A percentile compares a stretch with the other conserved stretches of the same genome.
These are phyloP conservation scores for Beris chalybata DNA, from an alignment of 2,888 invertebrate genomes.

Conservation along the genomic window DNA sequence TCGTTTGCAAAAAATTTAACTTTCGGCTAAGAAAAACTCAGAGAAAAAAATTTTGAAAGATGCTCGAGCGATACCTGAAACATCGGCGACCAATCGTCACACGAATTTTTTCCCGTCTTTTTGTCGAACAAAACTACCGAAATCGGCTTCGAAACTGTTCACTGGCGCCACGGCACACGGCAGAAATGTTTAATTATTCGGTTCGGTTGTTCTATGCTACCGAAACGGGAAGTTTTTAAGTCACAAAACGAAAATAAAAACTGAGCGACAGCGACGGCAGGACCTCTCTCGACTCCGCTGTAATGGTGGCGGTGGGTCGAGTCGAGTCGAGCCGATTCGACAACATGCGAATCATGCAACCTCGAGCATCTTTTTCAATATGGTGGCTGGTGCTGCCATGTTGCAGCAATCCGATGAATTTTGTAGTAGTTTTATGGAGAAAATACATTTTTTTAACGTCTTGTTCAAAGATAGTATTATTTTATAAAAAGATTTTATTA, in stretches of 20 bases:
- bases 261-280: constrained; percentile 19
- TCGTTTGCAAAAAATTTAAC: too few relatives aligned
- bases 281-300: constrained; percentile 14
- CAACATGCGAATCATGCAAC: constrained; percentile 17
- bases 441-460: too few relatives aligned
- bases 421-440: too few relatives aligned
- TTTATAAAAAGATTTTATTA: too few relatives aligned
- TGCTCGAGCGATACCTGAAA: constrained; percentile 19
- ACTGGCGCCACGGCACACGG: neutral
- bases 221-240: constrained; percentile 23
- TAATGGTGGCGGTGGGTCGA: constrained; percentile 20
- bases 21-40: too few relatives aligned
- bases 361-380: neutral
- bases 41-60: too few relatives aligned
- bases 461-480: too few relatives aligned
- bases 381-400: constrained; percentile 22
- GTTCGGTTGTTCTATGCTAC: neutral
- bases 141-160: too few relatives aligned
- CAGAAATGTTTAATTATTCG: neutral
- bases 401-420: neutral
- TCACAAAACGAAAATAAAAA: constrained; percentile 14
- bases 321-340: too few relatives aligned
- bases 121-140: too few relatives aligned
- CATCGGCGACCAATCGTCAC: constrained; percentile 2
- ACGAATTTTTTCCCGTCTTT: too few relatives aligned